A percentile compares a stretch with the other conserved stretches of the same genome.
phyloP scores from a whole-genome alignment of 2,113 vertebrate species.

The Tupaia chinensis region DNA sequence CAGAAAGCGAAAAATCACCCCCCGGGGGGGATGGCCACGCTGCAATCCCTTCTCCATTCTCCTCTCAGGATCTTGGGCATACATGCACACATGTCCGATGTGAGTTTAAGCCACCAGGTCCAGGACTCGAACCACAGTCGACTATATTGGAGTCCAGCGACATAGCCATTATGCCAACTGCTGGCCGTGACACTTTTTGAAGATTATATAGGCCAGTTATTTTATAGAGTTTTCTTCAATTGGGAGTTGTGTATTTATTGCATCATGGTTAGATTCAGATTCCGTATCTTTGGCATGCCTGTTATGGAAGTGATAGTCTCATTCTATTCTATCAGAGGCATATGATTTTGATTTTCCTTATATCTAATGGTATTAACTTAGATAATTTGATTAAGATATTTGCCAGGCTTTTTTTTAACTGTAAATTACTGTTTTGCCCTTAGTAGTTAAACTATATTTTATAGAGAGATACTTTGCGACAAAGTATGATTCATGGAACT shows the following conservation, averaged over 20 bases:
- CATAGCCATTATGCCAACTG: no score
- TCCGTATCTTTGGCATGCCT: background rate
- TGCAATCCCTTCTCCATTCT: no score
- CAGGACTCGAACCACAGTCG: no score
- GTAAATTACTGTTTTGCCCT: background rate
- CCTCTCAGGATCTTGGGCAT: no score
- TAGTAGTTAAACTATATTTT: conserved; percentile 59
- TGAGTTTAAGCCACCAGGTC: no score
- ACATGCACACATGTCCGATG: no score
- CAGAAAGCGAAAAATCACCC: no score
- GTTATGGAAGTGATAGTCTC: background rate
- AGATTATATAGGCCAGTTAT: background rate
- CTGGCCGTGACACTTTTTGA: background rate
- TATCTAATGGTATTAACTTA: background rate
- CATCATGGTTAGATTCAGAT: background rate
- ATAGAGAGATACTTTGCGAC: background rate
- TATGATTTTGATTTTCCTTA: background rate
- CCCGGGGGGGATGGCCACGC: no score
- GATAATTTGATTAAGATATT: background rate
- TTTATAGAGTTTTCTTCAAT: background rate
- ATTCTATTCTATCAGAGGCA: background rate
- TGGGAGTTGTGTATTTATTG: background rate
- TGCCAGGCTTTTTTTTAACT: conserved; percentile 4
- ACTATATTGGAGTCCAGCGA: no score
- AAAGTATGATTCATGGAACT: background rate